Evolutionary conservation across 1,140 invertebrate species (phyloP).

Genomic region (Lamellibrachia luymesi): DNA sequence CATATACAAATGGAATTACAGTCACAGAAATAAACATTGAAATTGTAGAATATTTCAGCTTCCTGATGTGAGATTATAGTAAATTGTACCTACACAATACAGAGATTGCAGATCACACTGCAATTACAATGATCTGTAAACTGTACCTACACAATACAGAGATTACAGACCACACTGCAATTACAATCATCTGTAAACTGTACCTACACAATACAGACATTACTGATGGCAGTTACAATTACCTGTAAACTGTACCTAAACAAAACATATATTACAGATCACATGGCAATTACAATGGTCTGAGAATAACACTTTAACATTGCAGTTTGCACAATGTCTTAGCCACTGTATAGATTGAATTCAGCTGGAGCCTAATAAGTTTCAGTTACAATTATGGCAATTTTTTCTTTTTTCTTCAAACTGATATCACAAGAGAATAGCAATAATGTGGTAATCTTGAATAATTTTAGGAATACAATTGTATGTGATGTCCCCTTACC

Average conservation of each 20-base stretch:
- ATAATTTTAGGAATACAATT: background rate
- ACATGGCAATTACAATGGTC: background rate
- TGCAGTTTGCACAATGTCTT: no score
- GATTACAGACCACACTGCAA: background rate
- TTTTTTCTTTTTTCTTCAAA: no score
- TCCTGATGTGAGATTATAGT: background rate
- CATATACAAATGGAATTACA: background rate
- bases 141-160: background rate
- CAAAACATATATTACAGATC: background rate
- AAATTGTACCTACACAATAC: background rate
- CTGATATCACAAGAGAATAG: no score
- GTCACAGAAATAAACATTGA: background rate
- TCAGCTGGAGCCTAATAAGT: no score
- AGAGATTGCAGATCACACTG: background rate
- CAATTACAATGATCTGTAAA: background rate
- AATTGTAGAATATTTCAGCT: background rate
- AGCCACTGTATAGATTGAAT: no score
- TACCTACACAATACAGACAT: background rate
- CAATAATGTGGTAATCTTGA: no score
- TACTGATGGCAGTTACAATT: background rate
- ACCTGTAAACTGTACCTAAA: background rate
- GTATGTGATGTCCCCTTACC: conserved; percentile 30
- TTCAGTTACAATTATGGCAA: no score
- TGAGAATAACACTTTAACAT: background rate
- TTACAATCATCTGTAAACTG: background rate